Base-by-base conservation (phyloP, 2,113 vertebrate species). In the Malurus elegans region DNA sequence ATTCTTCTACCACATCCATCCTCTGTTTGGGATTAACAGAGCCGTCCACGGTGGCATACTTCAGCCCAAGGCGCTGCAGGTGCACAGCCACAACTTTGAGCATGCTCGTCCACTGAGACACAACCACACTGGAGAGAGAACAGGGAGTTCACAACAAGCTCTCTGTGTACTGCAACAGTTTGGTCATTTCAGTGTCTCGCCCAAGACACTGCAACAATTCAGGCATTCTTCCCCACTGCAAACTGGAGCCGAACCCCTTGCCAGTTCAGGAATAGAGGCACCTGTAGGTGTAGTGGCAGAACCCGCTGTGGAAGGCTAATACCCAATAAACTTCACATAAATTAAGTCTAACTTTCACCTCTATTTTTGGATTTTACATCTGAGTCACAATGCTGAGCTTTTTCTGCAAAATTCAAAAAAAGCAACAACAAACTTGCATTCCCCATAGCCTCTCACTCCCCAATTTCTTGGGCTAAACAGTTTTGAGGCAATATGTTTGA, bases 71-170 rank as follows among this genome's bases (percentile, higher is more conserved):
- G 34, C 29, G 94, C 86, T 87, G 86, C 60, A 99, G 98, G 62
- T 99, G 99, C 66, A 97, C 81, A 1, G 98, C 98, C 51, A 99
- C 98, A 15, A 99, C 98, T 12, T 83, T 97, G 72, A 99, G 96
- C 99, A 99, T 99, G 94, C 98, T 99, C 6, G 99, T 99, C 99
- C 99, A 99, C 97, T 99, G 99, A 40, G 99, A 99, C 66, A 99
- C 98, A 32, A 99, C 98, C 88, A 99, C 99, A 51, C 99, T 99
- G 93, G 1, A 36, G 51, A 84, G n/a, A 90, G 48, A 88, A 69
- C 44, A 74, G 56, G 42, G 6, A 61, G 42, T 19, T 87, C 26
- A 92, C 20, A 44, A 5, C 31, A 40, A 57, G 18, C 80, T 58
- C 32, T 50, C 4, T 5, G 20, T 19, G 26, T 21, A 20, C n/a